phyloP scores from a whole-genome alignment of 2,113 vertebrate species.

The Orientallactaga bullata region DNA sequence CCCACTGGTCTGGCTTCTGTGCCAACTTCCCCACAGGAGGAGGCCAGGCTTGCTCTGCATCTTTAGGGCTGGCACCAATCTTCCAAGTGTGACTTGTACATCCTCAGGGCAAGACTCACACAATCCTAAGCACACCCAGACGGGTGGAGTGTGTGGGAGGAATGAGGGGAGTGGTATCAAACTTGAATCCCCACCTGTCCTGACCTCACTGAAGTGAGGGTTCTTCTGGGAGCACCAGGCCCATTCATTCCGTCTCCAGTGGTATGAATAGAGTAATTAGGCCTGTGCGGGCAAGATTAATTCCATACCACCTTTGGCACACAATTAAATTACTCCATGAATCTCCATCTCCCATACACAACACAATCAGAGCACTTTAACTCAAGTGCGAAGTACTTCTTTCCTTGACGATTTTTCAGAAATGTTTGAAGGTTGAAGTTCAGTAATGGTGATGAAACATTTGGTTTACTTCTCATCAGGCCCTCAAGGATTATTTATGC shows the following conservation, averaged over 20 bases:
- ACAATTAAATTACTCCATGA: background rate
- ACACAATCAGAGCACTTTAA: conserved; percentile 10
- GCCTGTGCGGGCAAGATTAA: background rate
- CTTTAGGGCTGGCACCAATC: background rate
- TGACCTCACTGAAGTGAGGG: background rate
- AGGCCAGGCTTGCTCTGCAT: fast-evolving
- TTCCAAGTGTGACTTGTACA: too few species aligned
- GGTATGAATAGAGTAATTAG: background rate
- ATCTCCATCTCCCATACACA: background rate
- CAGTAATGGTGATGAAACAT: background rate
- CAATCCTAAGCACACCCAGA: background rate
- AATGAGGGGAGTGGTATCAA: background rate
- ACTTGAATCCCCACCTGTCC: background rate
- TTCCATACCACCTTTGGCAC: background rate
- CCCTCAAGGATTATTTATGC: background rate
- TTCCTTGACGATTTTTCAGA: background rate
- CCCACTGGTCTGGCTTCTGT: background rate
- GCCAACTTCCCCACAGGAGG: background rate
- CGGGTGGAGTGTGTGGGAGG: background rate
- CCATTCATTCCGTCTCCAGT: background rate
- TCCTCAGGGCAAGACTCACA: background rate
- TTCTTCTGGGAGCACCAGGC: background rate
- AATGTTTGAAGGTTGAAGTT: background rate
- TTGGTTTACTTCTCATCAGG: background rate
- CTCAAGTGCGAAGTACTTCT: background rate